Conservation (phyloP, 1,140 invertebrate species). For the Panulirus ornatus region DNA sequence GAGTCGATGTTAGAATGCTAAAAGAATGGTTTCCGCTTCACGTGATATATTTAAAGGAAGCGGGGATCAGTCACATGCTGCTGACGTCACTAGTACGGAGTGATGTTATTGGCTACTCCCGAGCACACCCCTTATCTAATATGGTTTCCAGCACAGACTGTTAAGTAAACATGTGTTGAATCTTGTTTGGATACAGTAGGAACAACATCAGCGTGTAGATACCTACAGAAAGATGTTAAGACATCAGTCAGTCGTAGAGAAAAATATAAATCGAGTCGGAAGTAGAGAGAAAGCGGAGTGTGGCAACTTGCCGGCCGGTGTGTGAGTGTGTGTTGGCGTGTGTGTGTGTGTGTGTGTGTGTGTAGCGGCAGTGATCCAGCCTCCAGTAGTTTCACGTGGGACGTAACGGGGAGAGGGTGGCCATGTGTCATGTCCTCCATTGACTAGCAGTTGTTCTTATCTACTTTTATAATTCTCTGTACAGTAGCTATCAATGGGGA, state of each 20-base stretch:
- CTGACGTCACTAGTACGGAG: slow-evolving; percentile 49
- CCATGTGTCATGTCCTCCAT: slow-evolving; percentile 65
- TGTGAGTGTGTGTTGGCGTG: not conserved
- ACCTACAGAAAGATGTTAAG: not conserved
- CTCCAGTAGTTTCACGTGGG: slow-evolving; percentile 72
- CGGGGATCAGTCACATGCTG: slow-evolving; percentile 66
- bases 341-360: not conserved
- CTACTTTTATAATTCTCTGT: slow-evolving; percentile 35
- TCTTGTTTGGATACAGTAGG: not conserved
- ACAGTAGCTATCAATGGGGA: slow-evolving; percentile 71
- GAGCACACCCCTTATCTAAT: slow-evolving; percentile 43
- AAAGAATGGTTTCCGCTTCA: slow-evolving; percentile 44
- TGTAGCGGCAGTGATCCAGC: slow-evolving; percentile 10
- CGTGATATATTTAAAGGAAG: slow-evolving; percentile 62
- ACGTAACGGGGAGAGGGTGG: slow-evolving; percentile 52
- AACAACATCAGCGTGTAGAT: not conserved
- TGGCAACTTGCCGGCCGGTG: not conserved
- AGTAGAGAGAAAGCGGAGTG: not conserved
- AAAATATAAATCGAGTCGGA: not conserved
- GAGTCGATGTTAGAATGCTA: too few relatives aligned
- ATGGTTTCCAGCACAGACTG: not conserved
- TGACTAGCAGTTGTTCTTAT: slow-evolving; percentile 44
- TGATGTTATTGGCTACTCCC: slow-evolving; percentile 22
- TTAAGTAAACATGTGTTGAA: slow-evolving; percentile 35
- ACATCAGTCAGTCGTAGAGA: not conserved